Percentiles rank a stretch among this genome's conserved stretches.
These are phyloP conservation scores for Saturnia pavonia DNA, from an alignment of 2,888 invertebrate species.

Conservation along the genomic window DNA sequence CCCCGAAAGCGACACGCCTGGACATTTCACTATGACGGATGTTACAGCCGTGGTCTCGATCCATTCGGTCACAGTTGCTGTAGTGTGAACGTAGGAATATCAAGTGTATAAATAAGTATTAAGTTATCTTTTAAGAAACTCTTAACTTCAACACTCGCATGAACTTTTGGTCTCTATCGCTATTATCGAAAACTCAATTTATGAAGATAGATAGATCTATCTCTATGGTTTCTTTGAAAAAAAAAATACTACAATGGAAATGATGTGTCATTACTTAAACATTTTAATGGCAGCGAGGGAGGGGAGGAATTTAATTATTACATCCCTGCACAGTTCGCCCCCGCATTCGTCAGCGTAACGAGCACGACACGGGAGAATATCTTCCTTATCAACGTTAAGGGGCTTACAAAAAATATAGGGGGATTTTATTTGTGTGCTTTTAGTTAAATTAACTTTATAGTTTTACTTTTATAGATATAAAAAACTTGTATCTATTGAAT, in stretches of 20 bases:
- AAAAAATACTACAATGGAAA: constrained; percentile 35
- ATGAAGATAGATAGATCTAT: neutral
- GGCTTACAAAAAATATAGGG: constrained; percentile 22
- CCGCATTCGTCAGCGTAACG: constrained; percentile 32
- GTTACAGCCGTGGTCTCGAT: too few relatives aligned
- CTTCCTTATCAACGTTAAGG: constrained; percentile 43
- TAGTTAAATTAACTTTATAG: constrained; percentile 12
- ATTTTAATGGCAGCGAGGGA: constrained; percentile 53
- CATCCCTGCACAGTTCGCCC: constrained; percentile 35
- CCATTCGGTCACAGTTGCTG: too few relatives aligned
- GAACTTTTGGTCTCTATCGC: neutral
- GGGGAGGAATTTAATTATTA: constrained; percentile 54
- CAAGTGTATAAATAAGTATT: neutral
- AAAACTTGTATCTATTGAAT: neutral
- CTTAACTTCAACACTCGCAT: neutral
- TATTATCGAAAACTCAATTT: neutral
- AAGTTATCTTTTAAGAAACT: neutral
- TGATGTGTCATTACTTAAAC: constrained; percentile 49
- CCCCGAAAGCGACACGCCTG: too few relatives aligned
- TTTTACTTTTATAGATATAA: neutral
- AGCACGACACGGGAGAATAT: constrained; percentile 28
- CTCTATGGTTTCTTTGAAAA: constrained; percentile 17
- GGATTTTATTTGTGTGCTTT: constrained; percentile 1
- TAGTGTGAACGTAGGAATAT: neutral
- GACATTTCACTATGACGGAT: too few relatives aligned